Base-by-base conservation (phyloP, 1,140 invertebrate genomes). In the Trachymyrmex septentrionalis region DNA sequence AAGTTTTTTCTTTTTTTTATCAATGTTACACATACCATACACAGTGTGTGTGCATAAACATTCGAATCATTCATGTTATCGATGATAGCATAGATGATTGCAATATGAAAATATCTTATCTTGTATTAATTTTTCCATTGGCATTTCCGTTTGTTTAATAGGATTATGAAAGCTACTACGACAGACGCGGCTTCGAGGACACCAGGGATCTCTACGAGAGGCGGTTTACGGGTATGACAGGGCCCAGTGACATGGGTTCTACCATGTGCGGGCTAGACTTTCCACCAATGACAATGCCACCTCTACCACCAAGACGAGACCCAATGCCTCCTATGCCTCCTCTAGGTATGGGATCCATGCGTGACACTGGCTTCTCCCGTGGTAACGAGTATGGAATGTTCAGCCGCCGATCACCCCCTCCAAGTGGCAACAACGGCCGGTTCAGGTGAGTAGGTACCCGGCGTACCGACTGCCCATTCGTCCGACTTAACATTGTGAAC, bases 111-210 rank as follows among this genome's bases (percentile, higher is more conserved):
- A 14, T 38, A 55, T 50, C 14, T 0, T 30, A 53, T 48, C 14
- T 0, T 34, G 1, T 63, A 73, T 75, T 84, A 84, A 84, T 34
- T 50, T 61, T 0, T 57, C 5, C 3, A 9, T 1, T 38, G 14
- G 3, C 6, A 53, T 66, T 76, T 86, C 21, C 1, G 2, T 82
- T 3, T 63, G 69, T 38, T 75, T 76, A 85, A 86, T 95, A 98
- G 97, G 97, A 98, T 24, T 98, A 98, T 90, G 97, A 98, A 94
- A 96, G 96, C 66, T 98, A 98, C 95, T 98, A 98, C 95, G 97
- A 98, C 91, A 96, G 97, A 69, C 94, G 95, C 61, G 95, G 96
- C 30, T 98, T 97, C 92, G 97, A 98, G 89, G 97, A 97, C 87
- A 96, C 97, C 1, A 96, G 97, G 38, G 97, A 98, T 88, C 92